Percentiles rank a stretch among this genome's conserved stretches.
phyloP scores from a whole-genome alignment of 2,797 vertebrate genomes.

The Psittacula echo region DNA sequence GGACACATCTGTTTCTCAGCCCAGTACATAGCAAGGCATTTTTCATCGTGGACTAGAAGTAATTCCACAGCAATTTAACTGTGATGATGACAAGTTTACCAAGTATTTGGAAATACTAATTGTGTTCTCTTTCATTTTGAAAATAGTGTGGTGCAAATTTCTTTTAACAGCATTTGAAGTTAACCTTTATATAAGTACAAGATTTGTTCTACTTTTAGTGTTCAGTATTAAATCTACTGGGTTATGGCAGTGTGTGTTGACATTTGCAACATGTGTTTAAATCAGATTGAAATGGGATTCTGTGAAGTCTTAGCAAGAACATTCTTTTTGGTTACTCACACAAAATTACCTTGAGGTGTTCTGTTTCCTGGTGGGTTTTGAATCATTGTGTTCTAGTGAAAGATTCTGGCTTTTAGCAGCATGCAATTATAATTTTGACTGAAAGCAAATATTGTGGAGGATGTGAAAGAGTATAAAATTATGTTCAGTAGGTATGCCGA shows the following conservation, averaged over 20 bases:
- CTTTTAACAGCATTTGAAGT: conserved; percentile 33
- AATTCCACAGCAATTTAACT: background rate
- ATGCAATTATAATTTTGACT: conserved; percentile 50
- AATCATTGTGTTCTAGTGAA: conserved; percentile 22
- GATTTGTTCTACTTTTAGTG: conserved; percentile 32
- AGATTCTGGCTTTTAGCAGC: conserved; percentile 29
- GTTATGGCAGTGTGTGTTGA: conserved; percentile 41
- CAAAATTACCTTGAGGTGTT: background rate
- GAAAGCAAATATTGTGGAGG: conserved; percentile 60
- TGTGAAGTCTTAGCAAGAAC: background rate
- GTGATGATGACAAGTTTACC: background rate
- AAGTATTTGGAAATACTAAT: background rate
- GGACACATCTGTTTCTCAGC: conserved; percentile 8
- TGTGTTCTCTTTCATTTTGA: background rate
- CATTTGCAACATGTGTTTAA: conserved; percentile 37
- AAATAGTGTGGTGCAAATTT: background rate
- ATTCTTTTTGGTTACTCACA: conserved; percentile 8
- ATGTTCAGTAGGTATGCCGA: conserved; percentile 69
- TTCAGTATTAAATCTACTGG: background rate
- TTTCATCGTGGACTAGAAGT: background rate
- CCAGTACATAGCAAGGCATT: background rate
- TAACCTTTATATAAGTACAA: background rate
- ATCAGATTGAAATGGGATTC: conserved; percentile 19
- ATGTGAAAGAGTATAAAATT: conserved; percentile 45
- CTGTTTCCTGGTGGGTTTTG: conserved; percentile 30